These are phyloP conservation scores for Leguminivora glycinivorella DNA, from an alignment of 1,140 invertebrate species.

Conservation along the genomic window DNA sequence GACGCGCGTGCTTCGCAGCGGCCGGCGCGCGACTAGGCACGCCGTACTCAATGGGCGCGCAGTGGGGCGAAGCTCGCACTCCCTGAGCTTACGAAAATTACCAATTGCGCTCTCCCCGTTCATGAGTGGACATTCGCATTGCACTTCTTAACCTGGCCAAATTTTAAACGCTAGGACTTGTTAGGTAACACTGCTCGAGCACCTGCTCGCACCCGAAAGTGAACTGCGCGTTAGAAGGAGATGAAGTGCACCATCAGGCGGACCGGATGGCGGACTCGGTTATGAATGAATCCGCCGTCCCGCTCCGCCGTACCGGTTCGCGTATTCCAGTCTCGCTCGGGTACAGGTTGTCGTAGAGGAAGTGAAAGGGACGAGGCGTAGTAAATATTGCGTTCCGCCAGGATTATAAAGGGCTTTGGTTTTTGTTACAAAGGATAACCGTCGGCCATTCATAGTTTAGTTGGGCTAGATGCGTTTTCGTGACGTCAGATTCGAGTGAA, in stretches of 20 bases:
- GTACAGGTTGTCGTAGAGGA: constrained; percentile 73
- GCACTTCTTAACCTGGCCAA: constrained; percentile 32
- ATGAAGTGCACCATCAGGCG: constrained; percentile 69
- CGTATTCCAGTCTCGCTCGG: constrained; percentile 56
- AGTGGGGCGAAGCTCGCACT: constrained; percentile 75
- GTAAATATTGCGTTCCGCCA: constrained; percentile 72
- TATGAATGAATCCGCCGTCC: constrained; percentile 76
- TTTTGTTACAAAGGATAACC: constrained; percentile 64
- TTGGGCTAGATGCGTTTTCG: constrained; percentile 28
- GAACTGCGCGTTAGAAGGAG: constrained; percentile 72
- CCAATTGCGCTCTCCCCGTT: constrained; percentile 69
- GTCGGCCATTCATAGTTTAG: constrained; percentile 64
- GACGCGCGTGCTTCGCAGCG: constrained; percentile 66
- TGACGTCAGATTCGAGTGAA: not conserved
- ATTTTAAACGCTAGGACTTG: constrained; percentile 43
- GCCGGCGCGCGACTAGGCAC: constrained; percentile 70
- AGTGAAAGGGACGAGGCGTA: constrained; percentile 77
- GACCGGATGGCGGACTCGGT: constrained; percentile 76
- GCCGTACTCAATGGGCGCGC: constrained; percentile 59
- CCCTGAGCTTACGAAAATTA: constrained; percentile 75
- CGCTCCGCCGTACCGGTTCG: constrained; percentile 47
- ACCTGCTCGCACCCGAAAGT: constrained; percentile 72
- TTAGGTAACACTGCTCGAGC: constrained; percentile 66
- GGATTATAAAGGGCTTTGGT: constrained; percentile 61
- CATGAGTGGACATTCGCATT: constrained; percentile 48